Percentiles rank a stretch among this genome's conserved stretches.
These are phyloP conservation scores for Pundamilia nyererei DNA, from an alignment of 2,113 vertebrate genomes.

Conservation along the genomic window DNA sequence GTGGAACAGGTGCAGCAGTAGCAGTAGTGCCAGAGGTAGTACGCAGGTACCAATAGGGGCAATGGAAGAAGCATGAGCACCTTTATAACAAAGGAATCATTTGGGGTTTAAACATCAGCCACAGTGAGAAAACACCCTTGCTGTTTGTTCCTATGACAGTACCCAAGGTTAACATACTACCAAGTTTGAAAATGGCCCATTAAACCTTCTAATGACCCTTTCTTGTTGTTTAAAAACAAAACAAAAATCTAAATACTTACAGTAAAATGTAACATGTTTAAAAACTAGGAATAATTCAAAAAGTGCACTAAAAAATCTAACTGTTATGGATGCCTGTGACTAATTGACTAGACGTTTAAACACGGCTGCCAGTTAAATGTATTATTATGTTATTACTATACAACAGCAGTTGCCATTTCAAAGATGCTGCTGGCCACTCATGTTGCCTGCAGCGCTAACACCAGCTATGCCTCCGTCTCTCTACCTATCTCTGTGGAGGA, in stretches of 20 bases:
- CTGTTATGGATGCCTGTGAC: background rate
- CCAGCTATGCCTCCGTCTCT: background rate
- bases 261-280: background rate
- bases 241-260: background rate
- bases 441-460: background rate
- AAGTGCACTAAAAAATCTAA: background rate
- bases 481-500: background rate
- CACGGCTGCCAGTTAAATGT: background rate
- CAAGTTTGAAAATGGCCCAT: background rate
- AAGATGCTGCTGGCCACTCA: background rate
- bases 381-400: background rate
- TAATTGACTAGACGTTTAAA: background rate
- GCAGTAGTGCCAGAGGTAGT: constrained; percentile 57
- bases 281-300: background rate
- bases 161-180: constrained; percentile 31
- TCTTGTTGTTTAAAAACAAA: background rate
- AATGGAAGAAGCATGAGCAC: constrained; percentile 80
- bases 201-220: background rate
- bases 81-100: constrained; percentile 82
- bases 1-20: constrained; percentile 64
- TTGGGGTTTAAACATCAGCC: constrained; percentile 71
- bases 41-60: constrained; percentile 77
- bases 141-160: constrained; percentile 43
- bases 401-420: background rate
- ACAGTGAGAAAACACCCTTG: constrained; percentile 51